These are phyloP conservation scores for Centroberyx gerrardi DNA, from an alignment of 2,797 vertebrate genomes.

Conservation along the genomic window DNA sequence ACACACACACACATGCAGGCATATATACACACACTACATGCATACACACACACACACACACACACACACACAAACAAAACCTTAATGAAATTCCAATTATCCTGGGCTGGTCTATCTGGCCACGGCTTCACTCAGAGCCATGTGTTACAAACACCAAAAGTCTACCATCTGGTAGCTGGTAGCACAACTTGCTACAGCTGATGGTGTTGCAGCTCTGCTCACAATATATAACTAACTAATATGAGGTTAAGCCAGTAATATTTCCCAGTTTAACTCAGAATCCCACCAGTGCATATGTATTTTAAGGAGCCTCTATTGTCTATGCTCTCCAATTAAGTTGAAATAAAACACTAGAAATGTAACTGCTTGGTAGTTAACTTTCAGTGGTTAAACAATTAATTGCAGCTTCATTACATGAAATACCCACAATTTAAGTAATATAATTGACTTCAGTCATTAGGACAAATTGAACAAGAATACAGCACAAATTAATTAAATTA, in stretches of 20 bases:
- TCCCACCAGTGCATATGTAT: not conserved
- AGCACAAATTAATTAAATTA: not conserved
- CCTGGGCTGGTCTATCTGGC: conserved; percentile 78
- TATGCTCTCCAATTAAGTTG: not conserved
- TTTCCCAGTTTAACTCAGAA: not conserved
- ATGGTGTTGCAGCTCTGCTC: conserved; percentile 42
- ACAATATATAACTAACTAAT: conserved; percentile 34
- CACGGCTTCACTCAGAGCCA: conserved; percentile 76
- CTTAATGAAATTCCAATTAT: conserved; percentile 91
- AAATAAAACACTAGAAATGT: not conserved
- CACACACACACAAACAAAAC: conserved; percentile 73
- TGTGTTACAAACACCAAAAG: conserved; percentile 84
- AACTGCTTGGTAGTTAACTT: not conserved
- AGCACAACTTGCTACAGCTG: conserved; percentile 62
- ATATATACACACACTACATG: conserved; percentile 34
- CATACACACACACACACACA: conserved; percentile 32
- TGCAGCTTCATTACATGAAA: not conserved
- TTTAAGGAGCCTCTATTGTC: not conserved
- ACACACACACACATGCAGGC: conserved; percentile 38
- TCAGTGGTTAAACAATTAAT: not conserved
- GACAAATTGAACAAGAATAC: not conserved
- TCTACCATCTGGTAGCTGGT: conserved; percentile 83
- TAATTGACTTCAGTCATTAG: not conserved
- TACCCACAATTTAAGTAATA: not conserved
- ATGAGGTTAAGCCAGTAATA: conserved; percentile 4